Evolutionary conservation across 1,140 invertebrate species (phyloP).

Genomic region (Heliothis virescens): DNA sequence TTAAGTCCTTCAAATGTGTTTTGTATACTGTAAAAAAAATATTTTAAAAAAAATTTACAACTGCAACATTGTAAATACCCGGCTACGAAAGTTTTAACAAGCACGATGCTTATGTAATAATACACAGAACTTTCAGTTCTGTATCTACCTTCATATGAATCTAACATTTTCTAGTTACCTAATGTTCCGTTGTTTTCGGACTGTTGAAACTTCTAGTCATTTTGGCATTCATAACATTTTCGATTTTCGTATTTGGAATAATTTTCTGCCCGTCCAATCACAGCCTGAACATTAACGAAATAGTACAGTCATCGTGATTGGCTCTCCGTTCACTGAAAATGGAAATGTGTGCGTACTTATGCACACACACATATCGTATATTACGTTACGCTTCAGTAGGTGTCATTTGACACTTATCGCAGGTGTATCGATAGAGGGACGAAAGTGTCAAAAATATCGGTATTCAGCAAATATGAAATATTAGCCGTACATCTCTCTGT

Average conservation of each 20-base stretch:
- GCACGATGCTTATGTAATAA: neutral
- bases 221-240: constrained; percentile 18
- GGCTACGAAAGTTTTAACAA: no score
- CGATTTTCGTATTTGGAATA: neutral
- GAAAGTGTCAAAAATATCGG: no score
- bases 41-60: no score
- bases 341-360: no score
- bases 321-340: no score
- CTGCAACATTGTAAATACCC: no score
- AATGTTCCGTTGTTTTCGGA: constrained; percentile 1
- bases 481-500: no score
- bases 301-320: neutral
- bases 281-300: neutral
- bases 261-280: constrained; percentile 1
- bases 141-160: neutral
- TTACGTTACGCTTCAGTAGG: no score
- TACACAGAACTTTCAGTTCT: neutral
- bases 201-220: constrained; percentile 1
- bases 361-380: no score
- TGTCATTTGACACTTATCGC: no score
- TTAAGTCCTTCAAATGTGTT: neutral
- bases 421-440: no score
- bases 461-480: no score
- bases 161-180: constrained; percentile 10
- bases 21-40: neutral